Percentiles rank a stretch among this genome's conserved stretches.
phyloP scores from a whole-genome alignment of 2,113 vertebrate species.

The Pseudois nayaur region DNA sequence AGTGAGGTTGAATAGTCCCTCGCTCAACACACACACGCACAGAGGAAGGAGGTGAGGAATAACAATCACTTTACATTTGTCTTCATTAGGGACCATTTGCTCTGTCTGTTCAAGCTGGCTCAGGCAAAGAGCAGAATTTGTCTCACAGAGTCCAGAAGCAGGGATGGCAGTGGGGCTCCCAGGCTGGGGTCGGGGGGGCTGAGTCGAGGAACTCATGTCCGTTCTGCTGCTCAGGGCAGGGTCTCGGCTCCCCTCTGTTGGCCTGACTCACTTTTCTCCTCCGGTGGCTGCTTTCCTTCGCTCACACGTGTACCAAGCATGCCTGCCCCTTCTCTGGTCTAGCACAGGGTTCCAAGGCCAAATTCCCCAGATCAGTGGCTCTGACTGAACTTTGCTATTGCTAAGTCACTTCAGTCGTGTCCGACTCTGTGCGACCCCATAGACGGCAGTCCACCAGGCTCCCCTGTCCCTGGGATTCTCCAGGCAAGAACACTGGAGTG shows the following conservation, averaged over 20 bases:
- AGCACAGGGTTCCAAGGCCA: background rate
- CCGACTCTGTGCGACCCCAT: no score
- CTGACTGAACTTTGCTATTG: background rate
- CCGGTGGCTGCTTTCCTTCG: background rate
- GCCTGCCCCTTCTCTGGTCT: background rate
- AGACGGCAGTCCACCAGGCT: no score
- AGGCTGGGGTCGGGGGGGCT: background rate
- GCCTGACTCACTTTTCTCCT: background rate
- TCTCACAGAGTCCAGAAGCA: background rate
- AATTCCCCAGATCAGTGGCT: background rate
- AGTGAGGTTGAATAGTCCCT: background rate
- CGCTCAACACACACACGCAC: background rate
- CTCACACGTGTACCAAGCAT: background rate
- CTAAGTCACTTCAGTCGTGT: no score
- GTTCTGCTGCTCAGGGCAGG: background rate
- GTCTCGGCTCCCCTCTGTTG: background rate
- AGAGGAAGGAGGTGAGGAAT: background rate
- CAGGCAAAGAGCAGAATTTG: constrained; percentile 25
- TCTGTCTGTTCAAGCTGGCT: constrained; percentile 20
- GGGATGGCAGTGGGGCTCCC: background rate
- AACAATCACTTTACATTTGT: background rate
- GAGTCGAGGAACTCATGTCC: background rate
- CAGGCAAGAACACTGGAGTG: no score
- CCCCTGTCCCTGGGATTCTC: no score
- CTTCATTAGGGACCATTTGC: constrained; percentile 38